phyloP scores from a whole-genome alignment of 2,797 vertebrate species.

The Eulemur coronatus region DNA sequence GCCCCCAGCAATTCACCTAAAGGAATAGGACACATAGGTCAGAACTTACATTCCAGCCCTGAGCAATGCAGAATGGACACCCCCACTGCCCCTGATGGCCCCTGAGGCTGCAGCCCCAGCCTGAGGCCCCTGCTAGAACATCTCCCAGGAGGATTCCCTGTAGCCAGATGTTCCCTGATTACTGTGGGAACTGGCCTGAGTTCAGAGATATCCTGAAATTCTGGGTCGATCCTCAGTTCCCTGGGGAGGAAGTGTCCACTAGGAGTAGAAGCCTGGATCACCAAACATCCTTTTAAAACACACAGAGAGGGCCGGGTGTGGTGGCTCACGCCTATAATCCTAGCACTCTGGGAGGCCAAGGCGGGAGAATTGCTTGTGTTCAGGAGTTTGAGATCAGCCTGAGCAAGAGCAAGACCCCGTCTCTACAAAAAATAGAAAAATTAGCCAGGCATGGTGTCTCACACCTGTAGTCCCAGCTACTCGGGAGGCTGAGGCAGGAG shows the following conservation, averaged over 20 bases:
- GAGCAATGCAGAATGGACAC: too few species aligned
- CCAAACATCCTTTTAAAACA: background rate
- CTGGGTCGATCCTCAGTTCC: background rate
- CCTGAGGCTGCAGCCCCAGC: background rate
- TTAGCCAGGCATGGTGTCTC: too few species aligned
- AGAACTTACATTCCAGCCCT: background rate
- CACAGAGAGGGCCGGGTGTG: too few species aligned
- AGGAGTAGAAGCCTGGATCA: background rate
- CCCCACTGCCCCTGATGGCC: background rate
- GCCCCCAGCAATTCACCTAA: background rate
- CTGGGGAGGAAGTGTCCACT: background rate
- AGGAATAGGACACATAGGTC: background rate
- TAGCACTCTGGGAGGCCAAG: too few species aligned
- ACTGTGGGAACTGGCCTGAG: background rate
- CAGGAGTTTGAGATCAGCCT: too few species aligned
- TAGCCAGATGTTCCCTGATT: background rate
- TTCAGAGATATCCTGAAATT: background rate
- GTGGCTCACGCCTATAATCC: too few species aligned
- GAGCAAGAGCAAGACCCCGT: too few species aligned
- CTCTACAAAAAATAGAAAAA: too few species aligned
- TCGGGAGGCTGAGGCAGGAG: too few species aligned
- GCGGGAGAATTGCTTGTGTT: too few species aligned
- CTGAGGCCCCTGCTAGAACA: background rate
- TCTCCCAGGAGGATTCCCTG: background rate
- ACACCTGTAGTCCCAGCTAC: too few species aligned